Conservation (phyloP, 2,113 vertebrate genomes). For the Daphoenositta chrysoptera region DNA sequence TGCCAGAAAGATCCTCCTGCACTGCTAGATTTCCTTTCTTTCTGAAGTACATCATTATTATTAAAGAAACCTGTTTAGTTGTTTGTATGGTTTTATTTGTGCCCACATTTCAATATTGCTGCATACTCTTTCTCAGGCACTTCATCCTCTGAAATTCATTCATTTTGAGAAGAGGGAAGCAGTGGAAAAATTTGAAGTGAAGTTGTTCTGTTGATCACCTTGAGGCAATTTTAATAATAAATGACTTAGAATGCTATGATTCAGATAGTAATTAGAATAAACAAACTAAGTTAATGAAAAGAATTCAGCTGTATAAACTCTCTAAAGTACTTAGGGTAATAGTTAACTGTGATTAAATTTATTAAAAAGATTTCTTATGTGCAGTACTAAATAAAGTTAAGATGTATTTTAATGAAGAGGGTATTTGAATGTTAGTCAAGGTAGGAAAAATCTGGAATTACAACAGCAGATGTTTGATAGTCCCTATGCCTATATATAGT, state of each 20-base stretch:
- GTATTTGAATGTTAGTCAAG: background rate
- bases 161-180: constrained; percentile 36
- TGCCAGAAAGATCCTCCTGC: background rate
- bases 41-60: background rate
- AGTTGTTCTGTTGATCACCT: constrained; percentile 59
- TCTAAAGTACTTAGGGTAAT: constrained; percentile 3
- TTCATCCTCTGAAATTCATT: constrained; percentile 65
- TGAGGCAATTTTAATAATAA: constrained; percentile 71
- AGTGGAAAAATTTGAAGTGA: constrained; percentile 55
- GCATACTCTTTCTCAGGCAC: constrained; percentile 46
- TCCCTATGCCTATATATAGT: background rate
- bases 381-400: background rate
- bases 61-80: constrained; percentile 19
- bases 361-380: background rate
- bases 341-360: background rate
- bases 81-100: constrained; percentile 69
- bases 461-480: background rate
- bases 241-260: constrained; percentile 41
- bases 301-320: constrained; percentile 17
- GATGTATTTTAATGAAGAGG: background rate
- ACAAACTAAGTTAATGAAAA: constrained; percentile 35
- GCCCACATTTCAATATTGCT: constrained; percentile 65
- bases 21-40: background rate
- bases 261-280: constrained; percentile 66
- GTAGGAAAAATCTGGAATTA: background rate